Evolutionary conservation across 2,797 vertebrate species (phyloP).

Genomic region (Lerista edwardsae): DNA sequence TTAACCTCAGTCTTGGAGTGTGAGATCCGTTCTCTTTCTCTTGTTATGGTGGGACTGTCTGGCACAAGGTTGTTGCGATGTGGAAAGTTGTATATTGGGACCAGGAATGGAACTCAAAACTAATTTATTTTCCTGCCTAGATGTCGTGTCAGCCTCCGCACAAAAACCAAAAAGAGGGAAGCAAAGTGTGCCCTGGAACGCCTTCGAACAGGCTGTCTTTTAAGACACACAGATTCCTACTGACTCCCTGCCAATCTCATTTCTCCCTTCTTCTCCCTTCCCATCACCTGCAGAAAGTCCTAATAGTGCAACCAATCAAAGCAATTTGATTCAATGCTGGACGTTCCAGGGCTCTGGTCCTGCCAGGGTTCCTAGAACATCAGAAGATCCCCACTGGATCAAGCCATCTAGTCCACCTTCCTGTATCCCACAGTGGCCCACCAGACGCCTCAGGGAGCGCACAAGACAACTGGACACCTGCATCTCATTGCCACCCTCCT

Average conservation of each 20-base stretch:
- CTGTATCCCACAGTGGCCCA: no score
- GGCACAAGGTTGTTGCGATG: not conserved
- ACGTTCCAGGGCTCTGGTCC: not conserved
- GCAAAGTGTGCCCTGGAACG: not conserved
- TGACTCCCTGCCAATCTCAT: not conserved
- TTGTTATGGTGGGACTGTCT: not conserved
- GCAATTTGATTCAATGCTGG: not conserved
- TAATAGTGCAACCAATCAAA: not conserved
- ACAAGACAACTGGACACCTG: no score
- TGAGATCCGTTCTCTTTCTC: slow-evolving; percentile 2
- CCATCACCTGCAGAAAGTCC: not conserved
- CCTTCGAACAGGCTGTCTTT: not conserved
- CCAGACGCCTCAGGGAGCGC: no score
- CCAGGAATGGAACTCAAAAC: not conserved
- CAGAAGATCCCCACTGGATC: no score
- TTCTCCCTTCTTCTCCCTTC: not conserved
- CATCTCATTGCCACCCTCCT: no score
- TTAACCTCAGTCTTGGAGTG: not conserved
- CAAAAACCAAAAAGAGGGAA: not conserved
- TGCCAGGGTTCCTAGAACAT: not conserved
- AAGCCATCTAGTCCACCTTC: no score
- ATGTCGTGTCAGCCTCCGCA: not conserved
- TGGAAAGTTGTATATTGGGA: not conserved
- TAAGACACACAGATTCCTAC: not conserved
- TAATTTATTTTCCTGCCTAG: not conserved